Evolutionary conservation across 2,113 vertebrate genomes (phyloP).

Genomic region (Thymallus thymallus): DNA sequence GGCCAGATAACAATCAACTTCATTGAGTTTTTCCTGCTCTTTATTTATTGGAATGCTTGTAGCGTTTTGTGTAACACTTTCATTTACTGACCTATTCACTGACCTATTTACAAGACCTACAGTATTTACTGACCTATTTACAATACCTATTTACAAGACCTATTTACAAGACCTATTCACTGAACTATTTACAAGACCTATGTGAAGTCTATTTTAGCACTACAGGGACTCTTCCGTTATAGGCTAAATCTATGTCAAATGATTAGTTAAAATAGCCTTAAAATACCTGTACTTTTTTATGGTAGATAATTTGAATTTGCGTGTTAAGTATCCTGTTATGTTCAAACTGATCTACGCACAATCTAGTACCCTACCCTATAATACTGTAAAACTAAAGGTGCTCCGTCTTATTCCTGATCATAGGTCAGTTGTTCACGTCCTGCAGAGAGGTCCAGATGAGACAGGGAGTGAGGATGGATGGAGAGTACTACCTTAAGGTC

Average conservation of each 20-base stretch:
- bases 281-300: no score
- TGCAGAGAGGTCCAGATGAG: constrained; percentile 87
- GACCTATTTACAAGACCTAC: background rate
- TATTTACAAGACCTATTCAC: background rate
- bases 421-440: constrained; percentile 82
- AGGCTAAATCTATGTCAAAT: background rate
- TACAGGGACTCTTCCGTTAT: no score
- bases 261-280: background rate
- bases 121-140: no score
- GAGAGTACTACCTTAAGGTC: constrained; percentile 84
- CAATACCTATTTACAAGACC: background rate
- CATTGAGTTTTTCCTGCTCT: background rate
- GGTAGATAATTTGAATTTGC: no score
- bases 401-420: constrained; percentile 28
- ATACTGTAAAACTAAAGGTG: background rate
- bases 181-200: background rate
- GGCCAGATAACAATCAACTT: background rate
- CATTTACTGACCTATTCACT: background rate
- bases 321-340: background rate
- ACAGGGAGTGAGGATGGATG: constrained; percentile 80
- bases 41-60: constrained; percentile 3
- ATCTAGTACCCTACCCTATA: background rate
- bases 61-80: background rate
- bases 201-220: background rate
- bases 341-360: background rate